Evolutionary conservation across 2,888 invertebrate species (phyloP).

Genomic region (Tethea ocularis): DNA sequence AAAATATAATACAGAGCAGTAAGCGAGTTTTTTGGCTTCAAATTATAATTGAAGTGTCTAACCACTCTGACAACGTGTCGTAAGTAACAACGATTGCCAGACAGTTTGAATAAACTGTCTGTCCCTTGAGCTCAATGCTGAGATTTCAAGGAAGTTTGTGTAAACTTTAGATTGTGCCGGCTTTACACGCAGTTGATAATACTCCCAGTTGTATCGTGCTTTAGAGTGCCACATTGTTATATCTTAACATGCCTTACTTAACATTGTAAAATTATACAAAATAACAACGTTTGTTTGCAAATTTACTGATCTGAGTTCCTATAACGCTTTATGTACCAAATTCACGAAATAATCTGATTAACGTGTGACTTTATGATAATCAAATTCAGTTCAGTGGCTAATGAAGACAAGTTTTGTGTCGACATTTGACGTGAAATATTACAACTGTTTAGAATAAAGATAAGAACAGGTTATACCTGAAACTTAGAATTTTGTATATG

Average conservation of each 20-base stretch:
- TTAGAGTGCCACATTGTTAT: conserved; percentile 4
- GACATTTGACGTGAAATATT: neutral
- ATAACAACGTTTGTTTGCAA: neutral
- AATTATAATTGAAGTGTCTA: conserved; percentile 9
- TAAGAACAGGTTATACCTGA: neutral
- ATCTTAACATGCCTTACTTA: conserved; percentile 5
- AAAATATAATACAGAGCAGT: conserved; percentile 5
- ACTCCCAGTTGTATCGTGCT: conserved; percentile 9
- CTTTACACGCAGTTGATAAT: conserved; percentile 10
- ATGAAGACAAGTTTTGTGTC: neutral
- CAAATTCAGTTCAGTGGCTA: neutral
- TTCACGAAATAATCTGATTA: neutral
- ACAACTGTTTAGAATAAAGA: neutral
- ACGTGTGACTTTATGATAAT: neutral
- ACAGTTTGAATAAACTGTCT: conserved; percentile 23
- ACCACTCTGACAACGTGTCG: conserved; percentile 9
- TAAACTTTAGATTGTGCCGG: conserved; percentile 10
- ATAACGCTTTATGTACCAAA: neutral
- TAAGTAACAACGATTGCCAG: conserved; percentile 18
- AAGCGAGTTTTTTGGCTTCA: conserved; percentile 1
- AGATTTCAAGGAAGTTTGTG: conserved; percentile 6
- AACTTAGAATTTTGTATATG: neutral
- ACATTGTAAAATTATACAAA: neutral
- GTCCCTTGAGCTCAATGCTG: conserved; percentile 6
- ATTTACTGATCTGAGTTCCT: neutral